A percentile compares a stretch with the other conserved stretches of the same genome.
These are phyloP conservation scores for Chloromyia formosa DNA, from an alignment of 2,888 invertebrate genomes.

Conservation along the genomic window DNA sequence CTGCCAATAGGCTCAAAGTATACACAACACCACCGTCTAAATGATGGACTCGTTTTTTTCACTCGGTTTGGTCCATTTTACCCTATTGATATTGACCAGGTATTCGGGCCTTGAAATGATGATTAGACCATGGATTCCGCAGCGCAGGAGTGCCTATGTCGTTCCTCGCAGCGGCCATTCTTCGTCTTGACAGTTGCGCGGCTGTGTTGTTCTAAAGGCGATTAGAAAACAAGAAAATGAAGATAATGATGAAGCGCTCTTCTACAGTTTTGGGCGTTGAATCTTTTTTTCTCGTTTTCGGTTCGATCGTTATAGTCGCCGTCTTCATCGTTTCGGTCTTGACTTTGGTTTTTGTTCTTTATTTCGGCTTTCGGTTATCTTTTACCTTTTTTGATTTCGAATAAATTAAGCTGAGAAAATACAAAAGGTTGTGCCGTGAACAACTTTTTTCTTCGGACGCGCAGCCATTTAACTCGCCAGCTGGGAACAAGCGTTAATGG, in stretches of 20 bases:
- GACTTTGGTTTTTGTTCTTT: neutral
- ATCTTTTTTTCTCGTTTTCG: conserved; percentile 13
- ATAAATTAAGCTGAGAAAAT: conserved; percentile 38
- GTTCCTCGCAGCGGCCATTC: conserved; percentile 12
- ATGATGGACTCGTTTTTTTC: conserved; percentile 33
- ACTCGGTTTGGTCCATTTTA: neutral
- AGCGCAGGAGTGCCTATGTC: neutral
- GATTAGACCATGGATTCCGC: conserved; percentile 18
- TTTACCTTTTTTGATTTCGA: conserved; percentile 30
- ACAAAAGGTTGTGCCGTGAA: conserved; percentile 40
- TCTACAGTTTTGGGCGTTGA: conserved; percentile 30
- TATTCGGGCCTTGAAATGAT: conserved; percentile 25
- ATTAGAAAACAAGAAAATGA: conserved; percentile 37
- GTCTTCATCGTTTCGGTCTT: neutral
- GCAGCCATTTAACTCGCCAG: conserved; percentile 30
- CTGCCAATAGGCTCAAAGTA: conserved; percentile 32
- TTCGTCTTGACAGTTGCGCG: neutral
- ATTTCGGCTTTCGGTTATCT: neutral
- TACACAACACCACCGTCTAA: neutral
- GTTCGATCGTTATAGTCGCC: neutral
- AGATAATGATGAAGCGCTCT: conserved; percentile 25
- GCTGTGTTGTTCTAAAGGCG: conserved; percentile 35
- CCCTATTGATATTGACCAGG: neutral
- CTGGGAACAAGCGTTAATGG: conserved; percentile 38
- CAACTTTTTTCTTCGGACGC: conserved; percentile 28